phyloP scores from a whole-genome alignment of 2,888 invertebrate genomes.

The Cecidostiba fungosa region DNA sequence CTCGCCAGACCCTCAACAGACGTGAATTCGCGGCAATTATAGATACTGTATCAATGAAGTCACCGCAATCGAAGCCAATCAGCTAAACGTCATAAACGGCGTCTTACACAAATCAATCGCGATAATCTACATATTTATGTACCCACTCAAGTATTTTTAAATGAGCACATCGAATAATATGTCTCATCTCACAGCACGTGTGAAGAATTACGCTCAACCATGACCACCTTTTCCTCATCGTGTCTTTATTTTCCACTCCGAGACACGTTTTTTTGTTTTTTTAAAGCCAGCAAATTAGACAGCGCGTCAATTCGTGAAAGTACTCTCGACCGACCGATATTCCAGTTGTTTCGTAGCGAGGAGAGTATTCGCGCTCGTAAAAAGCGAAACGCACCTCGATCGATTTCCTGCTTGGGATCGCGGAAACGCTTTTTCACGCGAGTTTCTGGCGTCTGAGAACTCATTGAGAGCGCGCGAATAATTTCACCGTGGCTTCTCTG shows the following conservation, averaged over 20 bases:
- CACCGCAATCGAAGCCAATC: not conserved
- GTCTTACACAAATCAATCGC: not conserved
- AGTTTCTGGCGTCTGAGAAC: not conserved
- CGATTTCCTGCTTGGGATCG: slow-evolving; percentile 56
- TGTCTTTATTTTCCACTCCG: not conserved
- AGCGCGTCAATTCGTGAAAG: slow-evolving; percentile 67
- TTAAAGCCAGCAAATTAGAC: slow-evolving; percentile 71
- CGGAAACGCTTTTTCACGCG: slow-evolving; percentile 41
- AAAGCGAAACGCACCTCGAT: slow-evolving; percentile 52
- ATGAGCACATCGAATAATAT: not conserved
- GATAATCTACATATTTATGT: not conserved
- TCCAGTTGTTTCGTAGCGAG: not conserved
- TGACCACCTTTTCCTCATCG: not conserved
- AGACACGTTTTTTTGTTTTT: not conserved
- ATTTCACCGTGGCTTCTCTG: slow-evolving; percentile 20
- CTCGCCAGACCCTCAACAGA: not conserved
- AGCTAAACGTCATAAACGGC: not conserved
- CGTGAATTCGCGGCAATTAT: not conserved
- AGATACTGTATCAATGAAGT: not conserved
- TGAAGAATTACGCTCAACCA: not conserved
- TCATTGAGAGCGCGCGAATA: slow-evolving; percentile 11
- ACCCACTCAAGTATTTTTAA: not conserved
- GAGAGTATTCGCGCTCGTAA: slow-evolving; percentile 42
- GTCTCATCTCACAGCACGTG: not conserved
- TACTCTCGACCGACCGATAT: slow-evolving; percentile 26